Percentiles rank a stretch among this genome's conserved stretches.
Conservation (phyloP, 2,113 vertebrate genomes). For the Euleptes europaea region DNA sequence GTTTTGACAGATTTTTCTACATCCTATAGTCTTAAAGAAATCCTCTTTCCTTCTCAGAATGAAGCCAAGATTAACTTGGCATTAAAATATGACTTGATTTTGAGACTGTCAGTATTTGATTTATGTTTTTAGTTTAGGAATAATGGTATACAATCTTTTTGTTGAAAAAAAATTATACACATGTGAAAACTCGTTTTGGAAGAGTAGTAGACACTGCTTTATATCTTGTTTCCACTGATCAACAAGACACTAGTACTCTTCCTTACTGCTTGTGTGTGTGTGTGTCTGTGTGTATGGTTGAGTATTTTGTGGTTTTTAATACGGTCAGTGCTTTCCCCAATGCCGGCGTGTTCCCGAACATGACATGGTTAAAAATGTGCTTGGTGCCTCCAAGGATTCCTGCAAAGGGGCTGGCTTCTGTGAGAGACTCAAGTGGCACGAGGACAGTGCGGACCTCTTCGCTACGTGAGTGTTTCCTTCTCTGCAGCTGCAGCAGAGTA, state of each 20-base stretch:
- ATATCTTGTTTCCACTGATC: background rate
- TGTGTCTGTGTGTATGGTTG: rapidly evolving
- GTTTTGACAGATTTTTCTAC: too few relatives aligned
- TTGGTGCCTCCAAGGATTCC: conserved; percentile 56
- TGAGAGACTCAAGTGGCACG: background rate
- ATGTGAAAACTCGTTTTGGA: background rate
- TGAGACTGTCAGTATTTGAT: background rate
- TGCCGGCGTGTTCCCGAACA: background rate
- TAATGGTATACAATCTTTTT: rapidly evolving
- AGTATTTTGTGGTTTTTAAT: rapidly evolving
- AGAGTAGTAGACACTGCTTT: rapidly evolving
- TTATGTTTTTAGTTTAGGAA: rapidly evolving
- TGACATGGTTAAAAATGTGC: conserved; percentile 49
- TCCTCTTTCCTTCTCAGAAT: too few relatives aligned
- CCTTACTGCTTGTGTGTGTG: too few relatives aligned
- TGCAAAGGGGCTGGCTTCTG: conserved; percentile 46
- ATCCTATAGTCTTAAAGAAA: too few relatives aligned
- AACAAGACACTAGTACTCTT: background rate
- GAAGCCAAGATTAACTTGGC: too few relatives aligned
- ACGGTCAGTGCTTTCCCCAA: background rate
- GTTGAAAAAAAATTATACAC: background rate
- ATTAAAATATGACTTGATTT: background rate
- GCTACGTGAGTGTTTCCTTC: conserved; percentile 10
- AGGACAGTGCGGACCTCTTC: conserved; percentile 18
- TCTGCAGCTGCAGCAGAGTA: background rate